Evolutionary conservation across 2,888 invertebrate genomes (phyloP).

Genomic region (Drosophila buzzatii): DNA sequence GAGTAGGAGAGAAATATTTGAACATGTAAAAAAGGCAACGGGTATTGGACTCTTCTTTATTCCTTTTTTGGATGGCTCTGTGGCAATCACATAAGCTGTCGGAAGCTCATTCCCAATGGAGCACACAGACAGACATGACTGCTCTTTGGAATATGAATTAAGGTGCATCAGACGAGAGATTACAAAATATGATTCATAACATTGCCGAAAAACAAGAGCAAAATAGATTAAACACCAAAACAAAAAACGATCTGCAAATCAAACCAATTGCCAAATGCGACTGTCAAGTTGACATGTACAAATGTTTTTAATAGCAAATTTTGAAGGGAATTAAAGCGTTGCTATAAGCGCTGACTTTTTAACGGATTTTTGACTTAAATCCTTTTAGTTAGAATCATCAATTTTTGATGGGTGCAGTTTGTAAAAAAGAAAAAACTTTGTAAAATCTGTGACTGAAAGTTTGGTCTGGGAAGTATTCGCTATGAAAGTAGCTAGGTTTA

Average conservation of each 20-base stretch:
- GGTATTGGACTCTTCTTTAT: background rate
- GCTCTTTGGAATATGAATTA: slow-evolving; percentile 14
- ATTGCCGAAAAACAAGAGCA: background rate
- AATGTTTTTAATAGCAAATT: slow-evolving; percentile 5
- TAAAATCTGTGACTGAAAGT: background rate
- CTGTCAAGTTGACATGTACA: slow-evolving; percentile 7
- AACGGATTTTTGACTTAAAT: background rate
- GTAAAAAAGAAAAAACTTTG: background rate
- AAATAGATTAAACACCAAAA: background rate
- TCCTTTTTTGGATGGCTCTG: background rate
- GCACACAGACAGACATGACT: background rate
- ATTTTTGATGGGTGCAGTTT: background rate
- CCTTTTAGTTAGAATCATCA: background rate
- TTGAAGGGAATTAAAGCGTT: background rate
- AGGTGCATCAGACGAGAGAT: background rate
- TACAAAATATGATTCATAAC: slow-evolving; percentile 19
- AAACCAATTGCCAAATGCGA: slow-evolving; percentile 10
- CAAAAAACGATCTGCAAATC: background rate
- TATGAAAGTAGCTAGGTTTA: too few species aligned
- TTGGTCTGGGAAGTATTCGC: background rate
- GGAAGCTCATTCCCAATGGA: slow-evolving; percentile 8
- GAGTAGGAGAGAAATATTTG: background rate
- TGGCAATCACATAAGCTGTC: slow-evolving; percentile 21
- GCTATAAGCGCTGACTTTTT: background rate
- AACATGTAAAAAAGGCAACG: slow-evolving; percentile 16